Conservation (phyloP, 2,888 invertebrate genomes). For the Phrixothrix hirtus region DNA sequence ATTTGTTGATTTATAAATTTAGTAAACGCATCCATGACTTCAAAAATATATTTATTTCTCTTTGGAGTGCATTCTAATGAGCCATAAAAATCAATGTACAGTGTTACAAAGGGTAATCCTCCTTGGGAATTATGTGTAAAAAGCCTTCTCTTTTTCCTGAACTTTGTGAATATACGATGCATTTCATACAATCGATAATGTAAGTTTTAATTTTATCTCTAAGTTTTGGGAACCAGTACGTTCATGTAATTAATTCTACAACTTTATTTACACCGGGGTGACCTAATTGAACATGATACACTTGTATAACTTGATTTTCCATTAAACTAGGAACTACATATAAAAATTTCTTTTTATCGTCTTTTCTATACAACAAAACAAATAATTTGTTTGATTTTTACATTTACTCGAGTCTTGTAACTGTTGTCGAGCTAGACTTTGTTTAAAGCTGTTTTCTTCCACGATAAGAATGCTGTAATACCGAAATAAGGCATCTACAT, state of each 20-base stretch:
- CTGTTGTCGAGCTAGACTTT: slow-evolving; percentile 30
- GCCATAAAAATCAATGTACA: slow-evolving; percentile 42
- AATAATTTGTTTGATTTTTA: slow-evolving; percentile 22
- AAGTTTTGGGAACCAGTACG: slow-evolving; percentile 13
- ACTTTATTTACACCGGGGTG: slow-evolving; percentile 37
- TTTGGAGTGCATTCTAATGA: slow-evolving; percentile 35
- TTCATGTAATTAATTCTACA: slow-evolving; percentile 1
- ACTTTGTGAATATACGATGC: too few species aligned
- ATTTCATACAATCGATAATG: slow-evolving; percentile 6
- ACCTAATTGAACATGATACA: slow-evolving; percentile 39
- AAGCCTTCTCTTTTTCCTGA: slow-evolving; percentile 37
- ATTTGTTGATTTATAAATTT: too few species aligned
- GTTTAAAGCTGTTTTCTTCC: slow-evolving; percentile 31
- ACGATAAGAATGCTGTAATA: neutral
- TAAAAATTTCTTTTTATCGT: slow-evolving; percentile 13
- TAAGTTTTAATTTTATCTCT: slow-evolving; percentile 2
- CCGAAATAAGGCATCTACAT: slow-evolving; percentile 10
- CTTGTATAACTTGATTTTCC: slow-evolving; percentile 36
- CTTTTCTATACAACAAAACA: slow-evolving; percentile 1
- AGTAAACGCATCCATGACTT: too few species aligned
- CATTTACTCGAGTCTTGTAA: slow-evolving; percentile 34
- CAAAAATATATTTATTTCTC: too few species aligned
- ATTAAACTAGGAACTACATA: slow-evolving; percentile 34
- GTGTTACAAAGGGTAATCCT: slow-evolving; percentile 34
- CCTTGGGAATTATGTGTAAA: slow-evolving; percentile 28